Base-by-base conservation (phyloP, 1,140 invertebrate genomes). In the Papilio glaucus region DNA sequence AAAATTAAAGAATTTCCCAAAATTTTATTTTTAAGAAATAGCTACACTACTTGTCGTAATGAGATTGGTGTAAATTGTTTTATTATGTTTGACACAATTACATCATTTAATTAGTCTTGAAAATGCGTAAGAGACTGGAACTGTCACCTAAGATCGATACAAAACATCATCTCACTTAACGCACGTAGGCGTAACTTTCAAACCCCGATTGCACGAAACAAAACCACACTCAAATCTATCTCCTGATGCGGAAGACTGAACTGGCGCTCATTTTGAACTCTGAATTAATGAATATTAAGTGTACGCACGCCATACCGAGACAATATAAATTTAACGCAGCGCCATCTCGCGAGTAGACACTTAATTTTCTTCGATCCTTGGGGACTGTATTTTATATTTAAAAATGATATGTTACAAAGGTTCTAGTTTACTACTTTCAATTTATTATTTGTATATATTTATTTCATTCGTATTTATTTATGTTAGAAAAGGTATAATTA, bases 221-320 rank as follows among this genome's bases (percentile, higher is more conserved):
- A 85, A 83, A 81, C 76, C 74, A 76, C 78, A 77, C 77, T 79
- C 78, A 80, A 81, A 81, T 81, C 77, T 76, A 79, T 73, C 24
- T 37, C 60, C 41, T 78, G 77, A 77, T 79, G 78, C 78, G 81
- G 83, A 86, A 86, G 73, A 82, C 72, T 73, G 78, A 73, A 57
- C 74, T 21, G 33, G 68, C 39, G 60, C 73, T 77, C 78, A 79
- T 77, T 85, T 73, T 79, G 83, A 76, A 77, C 72, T 74, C 70
- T 75, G 76, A 82, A 87, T 83, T 87, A 87, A 89, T 88, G 84
- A 88, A 89, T 88, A 88, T 86, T 86, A 86, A 89, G 81, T 82
- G 77, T 80, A 80, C 79, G 79, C 77, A 83, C 73, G 67, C 60
- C 67, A 74, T 75, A 61, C 39, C 70, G 72, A 65, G 29, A 39